phyloP scores from a whole-genome alignment of 2,113 vertebrate species.

The Vulpes lagopus region DNA sequence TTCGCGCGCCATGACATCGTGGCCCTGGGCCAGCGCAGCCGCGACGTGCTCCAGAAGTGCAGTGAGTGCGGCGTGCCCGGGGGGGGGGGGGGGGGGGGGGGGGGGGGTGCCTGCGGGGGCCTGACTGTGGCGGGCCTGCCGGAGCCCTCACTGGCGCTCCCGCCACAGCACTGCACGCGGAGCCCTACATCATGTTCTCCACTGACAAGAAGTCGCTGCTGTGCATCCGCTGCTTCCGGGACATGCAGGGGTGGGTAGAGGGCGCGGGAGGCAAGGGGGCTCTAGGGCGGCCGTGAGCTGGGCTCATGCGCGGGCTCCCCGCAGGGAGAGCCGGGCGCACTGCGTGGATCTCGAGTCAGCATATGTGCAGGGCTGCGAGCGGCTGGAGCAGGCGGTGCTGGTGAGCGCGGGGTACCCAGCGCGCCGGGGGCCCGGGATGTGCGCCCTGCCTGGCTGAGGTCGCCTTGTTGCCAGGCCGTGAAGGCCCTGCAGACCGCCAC shows the following conservation, averaged over 20 bases:
- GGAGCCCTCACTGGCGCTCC: not conserved
- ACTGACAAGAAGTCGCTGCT: conserved; percentile 96
- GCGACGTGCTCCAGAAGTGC: conserved; percentile 95
- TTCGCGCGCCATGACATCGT: conserved; percentile 96
- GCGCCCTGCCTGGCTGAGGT: not conserved
- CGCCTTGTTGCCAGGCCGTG: conserved; percentile 88
- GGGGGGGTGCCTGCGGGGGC: not conserved
- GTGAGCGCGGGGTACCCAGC: conserved; percentile 83
- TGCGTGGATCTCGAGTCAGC: conserved; percentile 97
- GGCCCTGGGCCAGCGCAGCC: conserved; percentile 93
- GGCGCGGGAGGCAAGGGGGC: not conserved
- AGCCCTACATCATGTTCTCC: conserved; percentile 97
- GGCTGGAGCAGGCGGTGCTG: conserved; percentile 95
- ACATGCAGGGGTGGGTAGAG: conserved; percentile 94
- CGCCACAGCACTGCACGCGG: conserved; percentile 92
- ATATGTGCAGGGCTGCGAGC: conserved; percentile 95
- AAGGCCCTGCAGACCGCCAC: conserved; percentile 96
- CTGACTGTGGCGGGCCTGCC: fast-evolving
- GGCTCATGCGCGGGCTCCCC: not conserved
- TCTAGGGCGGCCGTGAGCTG: fast-evolving
- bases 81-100: fast-evolving
- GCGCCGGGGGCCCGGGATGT: fast-evolving
- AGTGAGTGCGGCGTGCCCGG: conserved; percentile 84
- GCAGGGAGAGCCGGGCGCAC: conserved; percentile 94
- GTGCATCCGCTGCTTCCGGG: conserved; percentile 98